phyloP scores from a whole-genome alignment of 1,140 invertebrate genomes.

The Hypsibius dujardini region DNA sequence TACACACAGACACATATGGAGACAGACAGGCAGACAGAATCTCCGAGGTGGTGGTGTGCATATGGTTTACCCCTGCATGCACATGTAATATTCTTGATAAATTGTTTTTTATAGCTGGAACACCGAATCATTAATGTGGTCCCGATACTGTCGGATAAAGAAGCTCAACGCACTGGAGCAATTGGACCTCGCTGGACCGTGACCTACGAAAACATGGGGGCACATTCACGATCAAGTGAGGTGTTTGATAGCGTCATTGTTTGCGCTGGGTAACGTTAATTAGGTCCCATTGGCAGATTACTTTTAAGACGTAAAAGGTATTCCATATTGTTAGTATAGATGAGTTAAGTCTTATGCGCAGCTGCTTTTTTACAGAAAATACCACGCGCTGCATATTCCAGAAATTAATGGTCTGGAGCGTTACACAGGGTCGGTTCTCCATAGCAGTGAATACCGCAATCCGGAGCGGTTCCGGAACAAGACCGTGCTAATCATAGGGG shows the following conservation, averaged over 20 bases:
- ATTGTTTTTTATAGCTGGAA: too few species aligned
- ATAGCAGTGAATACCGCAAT: neutral
- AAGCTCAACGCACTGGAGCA: too few species aligned
- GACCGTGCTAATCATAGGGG: neutral
- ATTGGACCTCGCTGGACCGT: too few species aligned
- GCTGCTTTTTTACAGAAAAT: too few species aligned
- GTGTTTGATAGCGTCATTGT: neutral
- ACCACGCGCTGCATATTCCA: neutral
- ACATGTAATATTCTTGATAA: too few species aligned
- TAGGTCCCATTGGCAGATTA: neutral
- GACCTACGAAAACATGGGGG: neutral
- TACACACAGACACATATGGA: too few species aligned
- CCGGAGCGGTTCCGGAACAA: neutral
- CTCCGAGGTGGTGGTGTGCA: too few species aligned
- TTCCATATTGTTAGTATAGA: neutral
- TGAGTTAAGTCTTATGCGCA: conserved; percentile 1
- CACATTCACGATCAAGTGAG: neutral
- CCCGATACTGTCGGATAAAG: too few species aligned
- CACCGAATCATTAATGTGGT: too few species aligned
- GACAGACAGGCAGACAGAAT: too few species aligned
- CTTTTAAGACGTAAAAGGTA: neutral
- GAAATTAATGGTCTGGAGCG: neutral
- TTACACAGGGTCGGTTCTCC: neutral
- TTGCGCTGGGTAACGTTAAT: neutral
- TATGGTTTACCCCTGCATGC: too few species aligned